Percentiles rank a stretch among this genome's conserved stretches.
phyloP scores from a whole-genome alignment of 2,888 invertebrate species.

The Sicus ferrugineus region DNA sequence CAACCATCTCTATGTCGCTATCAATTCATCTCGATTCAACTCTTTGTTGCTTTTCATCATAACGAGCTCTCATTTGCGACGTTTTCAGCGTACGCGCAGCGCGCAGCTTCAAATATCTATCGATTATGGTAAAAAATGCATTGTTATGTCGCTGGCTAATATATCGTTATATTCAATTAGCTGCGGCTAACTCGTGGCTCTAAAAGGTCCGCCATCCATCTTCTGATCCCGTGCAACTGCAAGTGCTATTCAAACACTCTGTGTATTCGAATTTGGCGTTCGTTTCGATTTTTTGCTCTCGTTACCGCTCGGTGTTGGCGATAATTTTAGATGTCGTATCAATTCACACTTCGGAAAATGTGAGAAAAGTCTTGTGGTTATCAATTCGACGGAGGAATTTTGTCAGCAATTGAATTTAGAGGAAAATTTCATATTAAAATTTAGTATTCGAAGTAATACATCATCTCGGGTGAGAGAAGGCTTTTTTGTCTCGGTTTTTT shows the following conservation, averaged over 20 bases:
- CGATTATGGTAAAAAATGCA: slow-evolving; percentile 17
- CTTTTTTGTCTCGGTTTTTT: no score
- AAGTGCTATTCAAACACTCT: neutral
- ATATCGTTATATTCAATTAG: slow-evolving; percentile 26
- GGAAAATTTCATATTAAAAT: no score
- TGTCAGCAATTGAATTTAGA: no score
- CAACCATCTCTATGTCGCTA: neutral
- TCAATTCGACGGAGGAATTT: no score
- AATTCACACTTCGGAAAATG: no score
- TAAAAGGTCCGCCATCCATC: slow-evolving; percentile 17
- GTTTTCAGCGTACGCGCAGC: neutral
- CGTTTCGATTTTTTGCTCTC: neutral
- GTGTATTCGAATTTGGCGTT: neutral
- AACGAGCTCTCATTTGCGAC: slow-evolving; percentile 26
- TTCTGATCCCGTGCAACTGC: neutral
- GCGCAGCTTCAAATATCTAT: neutral
- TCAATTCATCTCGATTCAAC: neutral
- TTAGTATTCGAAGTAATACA: no score
- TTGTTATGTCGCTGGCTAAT: slow-evolving; percentile 14
- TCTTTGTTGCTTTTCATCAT: neutral
- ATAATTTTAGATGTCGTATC: slow-evolving; percentile 5
- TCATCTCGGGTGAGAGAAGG: no score
- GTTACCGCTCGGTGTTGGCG: neutral
- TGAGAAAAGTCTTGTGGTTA: no score
- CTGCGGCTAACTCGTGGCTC: slow-evolving; percentile 9